A percentile compares a stretch with the other conserved stretches of the same genome.
Conservation (phyloP, 2,888 invertebrate species). For the Lypha dubia region DNA sequence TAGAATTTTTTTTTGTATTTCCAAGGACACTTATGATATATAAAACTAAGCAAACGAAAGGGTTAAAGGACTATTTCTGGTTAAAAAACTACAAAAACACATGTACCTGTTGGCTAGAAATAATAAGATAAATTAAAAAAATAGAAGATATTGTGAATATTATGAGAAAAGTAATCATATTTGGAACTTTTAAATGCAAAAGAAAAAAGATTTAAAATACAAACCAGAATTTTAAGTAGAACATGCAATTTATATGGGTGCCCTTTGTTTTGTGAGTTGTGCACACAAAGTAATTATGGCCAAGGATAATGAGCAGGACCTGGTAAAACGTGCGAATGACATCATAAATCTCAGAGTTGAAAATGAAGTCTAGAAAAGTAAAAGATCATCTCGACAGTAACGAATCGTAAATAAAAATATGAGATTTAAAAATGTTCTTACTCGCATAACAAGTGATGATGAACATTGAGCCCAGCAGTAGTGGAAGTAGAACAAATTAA, state of each 20-base stretch:
- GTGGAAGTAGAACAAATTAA: not conserved
- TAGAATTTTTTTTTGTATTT: not conserved
- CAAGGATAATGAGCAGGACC: constrained; percentile 62
- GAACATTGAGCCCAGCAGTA: not conserved
- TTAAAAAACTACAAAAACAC: not conserved
- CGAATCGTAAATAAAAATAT: not conserved
- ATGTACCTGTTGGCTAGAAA: constrained; percentile 6
- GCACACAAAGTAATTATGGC: constrained; percentile 51
- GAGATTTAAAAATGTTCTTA: constrained; percentile 1
- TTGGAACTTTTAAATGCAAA: not conserved
- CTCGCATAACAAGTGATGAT: not conserved
- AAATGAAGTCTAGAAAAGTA: constrained; percentile 25
- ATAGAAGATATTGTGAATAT: not conserved
- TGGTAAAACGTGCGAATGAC: constrained; percentile 55
- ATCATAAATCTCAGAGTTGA: constrained; percentile 51
- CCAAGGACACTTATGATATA: constrained; percentile 16
- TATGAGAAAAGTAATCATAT: not conserved
- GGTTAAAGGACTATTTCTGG: constrained; percentile 38
- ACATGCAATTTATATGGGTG: not conserved
- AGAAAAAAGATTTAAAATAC: not conserved
- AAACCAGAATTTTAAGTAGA: too few species aligned
- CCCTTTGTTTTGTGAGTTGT: constrained; percentile 16
- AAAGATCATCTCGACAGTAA: constrained; percentile 4
- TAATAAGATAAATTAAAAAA: not conserved
- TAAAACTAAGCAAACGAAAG: constrained; percentile 7